Conservation (phyloP, 2,797 vertebrate genomes). For the Ciconia nigra region DNA sequence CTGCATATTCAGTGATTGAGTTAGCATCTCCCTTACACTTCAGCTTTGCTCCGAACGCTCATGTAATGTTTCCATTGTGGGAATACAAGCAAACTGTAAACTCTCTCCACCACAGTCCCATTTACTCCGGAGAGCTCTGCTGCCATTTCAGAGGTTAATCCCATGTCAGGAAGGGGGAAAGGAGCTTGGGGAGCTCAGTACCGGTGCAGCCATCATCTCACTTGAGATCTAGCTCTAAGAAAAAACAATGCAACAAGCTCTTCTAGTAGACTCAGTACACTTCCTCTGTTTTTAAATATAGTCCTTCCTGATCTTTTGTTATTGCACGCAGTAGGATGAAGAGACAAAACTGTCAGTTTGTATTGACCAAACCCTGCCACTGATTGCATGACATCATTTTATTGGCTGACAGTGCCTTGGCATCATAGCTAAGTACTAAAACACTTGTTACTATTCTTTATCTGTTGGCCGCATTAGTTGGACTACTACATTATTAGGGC, state of each 20-base stretch:
- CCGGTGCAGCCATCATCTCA: background rate
- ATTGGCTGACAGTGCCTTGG: background rate
- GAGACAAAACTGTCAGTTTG: background rate
- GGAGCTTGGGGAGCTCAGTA: background rate
- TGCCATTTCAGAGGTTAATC: background rate
- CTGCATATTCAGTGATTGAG: background rate
- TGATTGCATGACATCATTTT: background rate
- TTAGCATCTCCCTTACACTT: background rate
- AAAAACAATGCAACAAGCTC: background rate
- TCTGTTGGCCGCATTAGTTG: background rate
- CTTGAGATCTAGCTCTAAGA: background rate
- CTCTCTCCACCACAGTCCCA: background rate
- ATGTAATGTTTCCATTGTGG: background rate
- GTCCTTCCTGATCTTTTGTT: conserved; percentile 34
- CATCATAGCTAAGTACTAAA: background rate
- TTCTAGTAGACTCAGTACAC: background rate
- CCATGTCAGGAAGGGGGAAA: background rate
- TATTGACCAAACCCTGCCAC: background rate
- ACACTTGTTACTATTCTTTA: background rate
- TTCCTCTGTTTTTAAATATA: conserved; percentile 27
- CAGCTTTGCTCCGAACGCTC: background rate
- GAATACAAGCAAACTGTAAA: background rate
- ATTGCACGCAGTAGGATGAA: background rate
- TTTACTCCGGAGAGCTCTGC: background rate
- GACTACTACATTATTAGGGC: background rate